Percentiles rank a stretch among this genome's conserved stretches.
These are phyloP conservation scores for Tangara arthus DNA, from an alignment of 2,797 vertebrate species.

Conservation along the genomic window DNA sequence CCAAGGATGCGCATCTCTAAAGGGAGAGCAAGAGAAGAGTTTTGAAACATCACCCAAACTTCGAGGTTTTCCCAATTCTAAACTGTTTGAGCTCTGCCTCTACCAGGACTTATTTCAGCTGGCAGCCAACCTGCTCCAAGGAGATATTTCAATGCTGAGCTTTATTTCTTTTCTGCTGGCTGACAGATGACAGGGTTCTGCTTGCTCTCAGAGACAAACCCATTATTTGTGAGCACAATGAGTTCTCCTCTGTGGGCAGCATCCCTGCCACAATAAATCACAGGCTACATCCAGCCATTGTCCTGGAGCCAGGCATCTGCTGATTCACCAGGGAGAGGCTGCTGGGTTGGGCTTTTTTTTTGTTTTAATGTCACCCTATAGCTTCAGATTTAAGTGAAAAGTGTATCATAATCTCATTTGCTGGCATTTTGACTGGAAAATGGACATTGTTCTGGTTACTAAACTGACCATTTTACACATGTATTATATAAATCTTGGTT, in stretches of 20 bases:
- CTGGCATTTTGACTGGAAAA: neutral
- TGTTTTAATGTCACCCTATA: neutral
- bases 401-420: neutral
- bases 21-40: neutral
- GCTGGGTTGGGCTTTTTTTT: neutral
- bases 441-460: neutral
- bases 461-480: neutral
- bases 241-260: neutral
- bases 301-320: neutral
- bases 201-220: neutral
- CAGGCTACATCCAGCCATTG: neutral
- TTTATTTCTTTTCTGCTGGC: neutral
- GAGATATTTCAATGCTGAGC: neutral
- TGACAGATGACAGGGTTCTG: neutral
- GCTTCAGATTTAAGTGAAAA: neutral
- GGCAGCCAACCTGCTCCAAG: neutral
- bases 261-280: slow-evolving; percentile 5
- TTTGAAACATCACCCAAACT: neutral
- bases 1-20: neutral
- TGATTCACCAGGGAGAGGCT: neutral
- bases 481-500: neutral
- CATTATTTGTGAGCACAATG: neutral
- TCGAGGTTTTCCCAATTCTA: neutral
- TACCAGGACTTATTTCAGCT: neutral
- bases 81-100: neutral